Conservation (phyloP, 2,797 vertebrate genomes). For the Eupleurogrammus muticus region DNA sequence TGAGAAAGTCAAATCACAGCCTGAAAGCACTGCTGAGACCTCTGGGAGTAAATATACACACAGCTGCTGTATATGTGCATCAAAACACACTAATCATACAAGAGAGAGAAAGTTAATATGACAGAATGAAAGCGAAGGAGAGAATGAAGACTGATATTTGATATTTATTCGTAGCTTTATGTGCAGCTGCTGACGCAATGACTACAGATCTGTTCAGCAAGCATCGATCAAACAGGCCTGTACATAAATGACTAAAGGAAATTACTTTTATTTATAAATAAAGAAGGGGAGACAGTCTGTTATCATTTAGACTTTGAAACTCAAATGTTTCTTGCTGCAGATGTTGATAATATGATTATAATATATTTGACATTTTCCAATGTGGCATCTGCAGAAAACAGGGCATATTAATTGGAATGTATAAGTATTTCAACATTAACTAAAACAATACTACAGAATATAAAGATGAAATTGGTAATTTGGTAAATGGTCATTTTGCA, state of each 20-base stretch:
- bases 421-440: neutral
- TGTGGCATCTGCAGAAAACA: constrained; percentile 2
- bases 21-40: constrained; percentile 50
- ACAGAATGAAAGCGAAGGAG: constrained; percentile 7
- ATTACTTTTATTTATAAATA: constrained; percentile 36
- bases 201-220: constrained; percentile 21
- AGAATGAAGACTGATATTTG: constrained; percentile 1
- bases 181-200: constrained; percentile 19
- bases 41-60: constrained; percentile 48
- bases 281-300: constrained; percentile 5
- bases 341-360: too few species aligned
- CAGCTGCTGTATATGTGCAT: constrained; percentile 8
- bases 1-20: constrained; percentile 58
- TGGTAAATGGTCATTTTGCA: neutral
- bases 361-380: neutral
- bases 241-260: constrained; percentile 28
- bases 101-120: constrained; percentile 29
- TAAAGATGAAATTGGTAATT: neutral
- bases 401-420: neutral
- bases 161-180: constrained; percentile 39
- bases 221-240: constrained; percentile 29
- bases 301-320: neutral
- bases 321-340: neutral
- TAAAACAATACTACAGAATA: neutral
- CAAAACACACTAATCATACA: constrained; percentile 13